Evolutionary conservation across 2,888 invertebrate species (phyloP).

Genomic region (Pristionchus entomophagus): DNA sequence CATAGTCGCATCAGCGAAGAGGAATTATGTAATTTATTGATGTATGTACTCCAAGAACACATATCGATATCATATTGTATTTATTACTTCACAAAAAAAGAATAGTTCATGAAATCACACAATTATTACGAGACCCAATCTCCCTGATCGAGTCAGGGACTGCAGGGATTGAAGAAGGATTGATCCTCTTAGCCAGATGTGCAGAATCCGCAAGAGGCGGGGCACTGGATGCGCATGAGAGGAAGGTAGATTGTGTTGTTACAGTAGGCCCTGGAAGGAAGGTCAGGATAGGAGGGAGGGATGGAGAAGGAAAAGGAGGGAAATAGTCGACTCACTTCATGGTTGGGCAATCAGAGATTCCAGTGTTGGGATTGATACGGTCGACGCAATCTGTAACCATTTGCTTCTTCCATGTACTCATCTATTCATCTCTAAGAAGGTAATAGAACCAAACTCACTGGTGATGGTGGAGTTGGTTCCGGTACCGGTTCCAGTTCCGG

Average conservation of each 20-base stretch:
- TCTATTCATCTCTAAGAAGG: neutral
- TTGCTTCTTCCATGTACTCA: neutral
- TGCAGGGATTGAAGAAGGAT: neutral
- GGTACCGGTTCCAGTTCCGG: neutral
- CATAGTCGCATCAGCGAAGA: too few relatives aligned
- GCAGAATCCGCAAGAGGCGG: constrained; percentile 40
- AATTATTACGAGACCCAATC: too few relatives aligned
- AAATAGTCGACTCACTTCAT: neutral
- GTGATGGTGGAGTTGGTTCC: neutral
- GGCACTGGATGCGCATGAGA: constrained; percentile 28
- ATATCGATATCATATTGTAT: too few relatives aligned
- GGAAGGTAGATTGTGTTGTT: constrained; percentile 24
- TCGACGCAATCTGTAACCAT: neutral
- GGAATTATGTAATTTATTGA: too few relatives aligned
- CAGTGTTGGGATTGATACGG: neutral
- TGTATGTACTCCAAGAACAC: too few relatives aligned
- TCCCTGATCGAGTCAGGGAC: too few relatives aligned
- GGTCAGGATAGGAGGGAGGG: neutral
- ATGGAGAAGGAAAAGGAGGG: too few relatives aligned
- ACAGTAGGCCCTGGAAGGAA: neutral
- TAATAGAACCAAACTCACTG: neutral
- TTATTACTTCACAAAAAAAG: too few relatives aligned
- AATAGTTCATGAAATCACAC: too few relatives aligned
- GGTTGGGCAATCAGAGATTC: neutral
- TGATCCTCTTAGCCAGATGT: neutral